These are phyloP conservation scores for Lasioglossum lativentre DNA, from an alignment of 2,888 invertebrate genomes.

Conservation along the genomic window DNA sequence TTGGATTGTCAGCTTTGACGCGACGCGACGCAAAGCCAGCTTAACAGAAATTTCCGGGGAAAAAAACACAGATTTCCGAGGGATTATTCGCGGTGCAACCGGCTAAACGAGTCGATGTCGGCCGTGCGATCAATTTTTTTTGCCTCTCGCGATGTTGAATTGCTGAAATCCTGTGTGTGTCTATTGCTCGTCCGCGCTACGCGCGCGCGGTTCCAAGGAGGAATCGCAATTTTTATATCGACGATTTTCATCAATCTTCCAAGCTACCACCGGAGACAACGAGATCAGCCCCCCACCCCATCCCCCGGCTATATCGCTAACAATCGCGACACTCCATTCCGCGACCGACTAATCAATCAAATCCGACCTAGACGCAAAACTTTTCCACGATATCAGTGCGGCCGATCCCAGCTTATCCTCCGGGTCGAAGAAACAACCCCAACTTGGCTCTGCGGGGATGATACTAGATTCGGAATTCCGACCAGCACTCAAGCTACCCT, in stretches of 20 bases:
- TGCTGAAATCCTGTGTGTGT: neutral
- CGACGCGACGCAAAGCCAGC: conserved; percentile 38
- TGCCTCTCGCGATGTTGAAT: neutral
- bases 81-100: neutral
- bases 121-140: conserved; percentile 4
- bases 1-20: conserved; percentile 7
- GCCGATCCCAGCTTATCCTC: conserved; percentile 70
- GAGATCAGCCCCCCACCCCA: too few relatives aligned
- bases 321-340: conserved; percentile 73
- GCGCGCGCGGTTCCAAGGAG: neutral
- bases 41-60: conserved; percentile 48
- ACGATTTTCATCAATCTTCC: conserved; percentile 52
- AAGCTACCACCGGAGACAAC: conserved; percentile 31
- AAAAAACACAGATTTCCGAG: conserved; percentile 32
- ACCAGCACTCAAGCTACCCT: conserved; percentile 78
- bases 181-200: neutral
- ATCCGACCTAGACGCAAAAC: conserved; percentile 72
- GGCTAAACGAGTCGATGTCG: neutral
- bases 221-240: conserved; percentile 39
- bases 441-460: conserved; percentile 57
- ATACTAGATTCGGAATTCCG: conserved; percentile 73
- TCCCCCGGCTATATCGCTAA: conserved; percentile 55
- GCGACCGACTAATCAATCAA: conserved; percentile 79
- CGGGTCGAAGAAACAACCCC: conserved; percentile 57
- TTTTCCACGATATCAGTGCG: conserved; percentile 74